Percentiles rank a stretch among this genome's conserved stretches.
Evolutionary conservation across 2,888 invertebrate genomes (phyloP).

Genomic region (Campoletis raptor): DNA sequence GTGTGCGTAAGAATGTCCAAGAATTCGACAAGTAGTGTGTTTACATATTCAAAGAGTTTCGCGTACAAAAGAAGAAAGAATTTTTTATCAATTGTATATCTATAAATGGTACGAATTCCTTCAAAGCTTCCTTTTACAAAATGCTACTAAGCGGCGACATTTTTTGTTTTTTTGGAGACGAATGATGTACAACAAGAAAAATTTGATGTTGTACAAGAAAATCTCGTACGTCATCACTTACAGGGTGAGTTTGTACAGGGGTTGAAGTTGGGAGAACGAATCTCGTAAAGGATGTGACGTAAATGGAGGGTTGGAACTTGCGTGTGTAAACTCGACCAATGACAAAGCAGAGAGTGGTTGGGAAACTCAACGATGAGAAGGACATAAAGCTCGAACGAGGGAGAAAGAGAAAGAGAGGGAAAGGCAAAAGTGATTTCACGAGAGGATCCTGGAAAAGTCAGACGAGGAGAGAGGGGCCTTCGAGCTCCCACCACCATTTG

Average conservation of each 20-base stretch:
- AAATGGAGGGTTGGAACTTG: conserved; percentile 50
- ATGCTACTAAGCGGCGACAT: not conserved
- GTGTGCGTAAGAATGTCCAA: not conserved
- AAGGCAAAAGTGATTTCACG: conserved; percentile 57
- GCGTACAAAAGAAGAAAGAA: not conserved
- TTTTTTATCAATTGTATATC: not conserved
- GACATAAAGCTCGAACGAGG: conserved; percentile 20
- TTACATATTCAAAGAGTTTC: not conserved
- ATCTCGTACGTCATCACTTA: conserved; percentile 36
- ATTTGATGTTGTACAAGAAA: not conserved
- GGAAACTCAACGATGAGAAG: conserved; percentile 27
- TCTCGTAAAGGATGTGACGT: conserved; percentile 51
- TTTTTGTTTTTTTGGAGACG: not conserved
- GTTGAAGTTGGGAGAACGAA: conserved; percentile 20
- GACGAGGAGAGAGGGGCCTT: conserved; percentile 31
- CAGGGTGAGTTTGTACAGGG: conserved; percentile 3
- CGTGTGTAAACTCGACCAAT: conserved; percentile 60
- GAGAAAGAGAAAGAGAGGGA: conserved; percentile 44
- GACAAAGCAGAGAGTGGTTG: conserved; percentile 50
- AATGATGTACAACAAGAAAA: not conserved
- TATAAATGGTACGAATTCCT: not conserved
- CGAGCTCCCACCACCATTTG: conserved; percentile 82
- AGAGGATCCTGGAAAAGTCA: conserved; percentile 50
- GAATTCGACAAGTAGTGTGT: conserved; percentile 3
- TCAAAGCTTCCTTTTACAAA: not conserved